Evolutionary conservation across 2,113 vertebrate genomes (phyloP).

Genomic region (Sinocyclocheilus maitianheensis): DNA sequence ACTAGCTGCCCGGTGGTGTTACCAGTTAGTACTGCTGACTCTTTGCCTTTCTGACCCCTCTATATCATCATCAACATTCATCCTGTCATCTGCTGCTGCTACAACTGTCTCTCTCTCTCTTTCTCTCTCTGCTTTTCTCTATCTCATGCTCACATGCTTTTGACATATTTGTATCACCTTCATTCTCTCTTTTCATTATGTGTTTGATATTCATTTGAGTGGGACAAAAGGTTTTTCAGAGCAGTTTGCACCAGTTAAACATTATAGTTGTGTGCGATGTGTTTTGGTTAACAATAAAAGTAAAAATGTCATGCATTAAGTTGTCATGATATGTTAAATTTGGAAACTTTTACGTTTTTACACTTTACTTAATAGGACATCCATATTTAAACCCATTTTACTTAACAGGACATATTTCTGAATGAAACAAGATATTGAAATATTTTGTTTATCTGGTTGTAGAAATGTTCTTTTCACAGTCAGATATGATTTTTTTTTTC

Average conservation of each 20-base stretch:
- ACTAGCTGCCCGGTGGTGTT: not conserved
- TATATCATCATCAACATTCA: conserved; percentile 1
- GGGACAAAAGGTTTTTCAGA: not conserved
- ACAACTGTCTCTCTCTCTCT: not conserved
- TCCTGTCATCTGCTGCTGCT: conserved; percentile 11
- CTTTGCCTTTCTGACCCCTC: conserved; percentile 7
- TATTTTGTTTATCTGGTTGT: not conserved
- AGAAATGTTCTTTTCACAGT: not conserved
- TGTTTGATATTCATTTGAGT: not conserved
- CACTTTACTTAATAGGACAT: not conserved
- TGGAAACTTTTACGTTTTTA: not conserved
- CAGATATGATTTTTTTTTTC: not conserved
- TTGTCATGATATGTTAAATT: not conserved
- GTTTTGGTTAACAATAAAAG: not conserved
- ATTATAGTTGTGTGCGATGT: not conserved
- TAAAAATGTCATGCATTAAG: not conserved
- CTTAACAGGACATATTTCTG: not conserved
- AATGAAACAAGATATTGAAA: not conserved
- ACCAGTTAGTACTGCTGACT: not conserved
- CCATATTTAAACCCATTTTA: not conserved
- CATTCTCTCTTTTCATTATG: not conserved
- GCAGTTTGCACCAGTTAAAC: not conserved
- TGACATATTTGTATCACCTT: not conserved
- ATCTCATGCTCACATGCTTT: not conserved
- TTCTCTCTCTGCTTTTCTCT: not conserved